These are phyloP conservation scores for Megalops atlanticus DNA, from an alignment of 2,113 vertebrate species.

Conservation along the genomic window DNA sequence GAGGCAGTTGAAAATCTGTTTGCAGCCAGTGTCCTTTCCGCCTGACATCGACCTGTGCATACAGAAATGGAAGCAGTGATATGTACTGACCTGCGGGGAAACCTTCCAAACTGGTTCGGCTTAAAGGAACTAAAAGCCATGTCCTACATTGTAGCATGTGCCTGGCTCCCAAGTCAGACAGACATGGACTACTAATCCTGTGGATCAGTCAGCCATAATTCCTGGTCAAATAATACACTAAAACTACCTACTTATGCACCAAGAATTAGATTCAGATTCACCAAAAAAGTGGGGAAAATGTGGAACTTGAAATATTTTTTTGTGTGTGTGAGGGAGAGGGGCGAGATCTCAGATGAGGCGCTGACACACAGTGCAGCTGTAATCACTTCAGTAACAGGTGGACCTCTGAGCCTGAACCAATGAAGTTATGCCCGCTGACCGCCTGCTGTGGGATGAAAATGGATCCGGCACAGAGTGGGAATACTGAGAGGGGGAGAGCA, in stretches of 20 bases:
- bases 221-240: too few relatives aligned
- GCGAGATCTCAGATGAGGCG: background rate
- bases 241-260: too few relatives aligned
- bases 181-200: too few relatives aligned
- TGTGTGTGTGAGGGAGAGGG: too few relatives aligned
- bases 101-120: too few relatives aligned
- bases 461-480: constrained; percentile 39
- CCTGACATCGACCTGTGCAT: background rate
- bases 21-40: background rate
- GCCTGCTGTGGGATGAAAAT: constrained; percentile 16
- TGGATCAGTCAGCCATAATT: too few relatives aligned
- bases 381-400: background rate
- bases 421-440: background rate
- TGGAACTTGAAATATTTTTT: too few relatives aligned
- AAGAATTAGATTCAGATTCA: too few relatives aligned
- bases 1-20: background rate
- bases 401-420: background rate
- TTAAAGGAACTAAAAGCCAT: too few relatives aligned
- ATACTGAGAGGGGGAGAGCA: constrained; percentile 37
- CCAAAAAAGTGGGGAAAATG: too few relatives aligned
- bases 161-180: too few relatives aligned
- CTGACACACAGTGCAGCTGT: background rate
- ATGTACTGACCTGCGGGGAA: background rate
- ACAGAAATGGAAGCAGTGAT: background rate
- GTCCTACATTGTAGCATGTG: too few relatives aligned